Evolutionary conservation across 64 coral and sea anemone species (phyloP).

Genomic region (Hydrozoanthus tunicans): DNA sequence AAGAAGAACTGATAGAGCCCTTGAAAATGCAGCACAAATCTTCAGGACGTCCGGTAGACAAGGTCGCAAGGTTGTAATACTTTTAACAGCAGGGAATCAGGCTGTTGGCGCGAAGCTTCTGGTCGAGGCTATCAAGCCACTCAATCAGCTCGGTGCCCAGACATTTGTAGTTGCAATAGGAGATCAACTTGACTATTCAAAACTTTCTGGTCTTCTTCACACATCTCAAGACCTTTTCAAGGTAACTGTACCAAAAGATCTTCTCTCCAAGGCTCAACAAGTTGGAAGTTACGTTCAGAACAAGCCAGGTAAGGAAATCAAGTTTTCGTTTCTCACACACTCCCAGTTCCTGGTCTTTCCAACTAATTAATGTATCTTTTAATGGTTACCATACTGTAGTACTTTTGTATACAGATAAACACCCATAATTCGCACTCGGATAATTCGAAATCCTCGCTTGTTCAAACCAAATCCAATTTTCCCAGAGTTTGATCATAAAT

Average conservation of each 20-base stretch:
- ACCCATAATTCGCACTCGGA: too few species aligned
- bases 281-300: slow-evolving; percentile 31
- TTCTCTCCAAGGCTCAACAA: background rate
- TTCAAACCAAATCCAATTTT: too few species aligned
- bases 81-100: slow-evolving; percentile 67
- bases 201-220: slow-evolving; percentile 16
- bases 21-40: slow-evolving; percentile 55
- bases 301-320: slow-evolving; percentile 28
- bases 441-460: too few species aligned
- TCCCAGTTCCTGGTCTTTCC: too few species aligned
- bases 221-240: slow-evolving; percentile 1
- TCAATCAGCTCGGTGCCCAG: slow-evolving; percentile 12
- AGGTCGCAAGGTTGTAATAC: slow-evolving; percentile 65
- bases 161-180: slow-evolving; percentile 17
- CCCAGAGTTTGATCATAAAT: too few species aligned
- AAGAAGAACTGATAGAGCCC: slow-evolving; percentile 65
- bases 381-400: too few species aligned
- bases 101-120: slow-evolving; percentile 1
- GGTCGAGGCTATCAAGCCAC: slow-evolving; percentile 9
- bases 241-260: background rate
- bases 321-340: background rate
- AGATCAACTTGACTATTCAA: background rate
- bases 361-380: too few species aligned
- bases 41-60: slow-evolving; percentile 28
- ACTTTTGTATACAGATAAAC: too few species aligned